Evolutionary conservation across 2,113 vertebrate genomes (phyloP), one percentile per base, ranked within the genome.

Genomic region (Rhabdomys dilectus): DNA sequence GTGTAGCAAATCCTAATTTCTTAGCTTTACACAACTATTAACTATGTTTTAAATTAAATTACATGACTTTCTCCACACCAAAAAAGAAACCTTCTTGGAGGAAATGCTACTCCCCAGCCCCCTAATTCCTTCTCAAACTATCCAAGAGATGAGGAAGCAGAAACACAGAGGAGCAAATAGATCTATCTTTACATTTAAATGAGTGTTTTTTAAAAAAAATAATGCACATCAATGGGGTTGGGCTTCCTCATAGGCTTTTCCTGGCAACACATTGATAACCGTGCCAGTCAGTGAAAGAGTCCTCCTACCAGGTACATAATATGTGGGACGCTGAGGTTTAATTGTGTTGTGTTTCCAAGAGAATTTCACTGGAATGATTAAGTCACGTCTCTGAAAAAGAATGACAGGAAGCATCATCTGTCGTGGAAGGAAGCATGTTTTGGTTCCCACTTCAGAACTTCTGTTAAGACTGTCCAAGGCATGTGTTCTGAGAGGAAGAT

Each of bases 391-490:
- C 88, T 87, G 34, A 66, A 42, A 89, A 58, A 56, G 89, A 91
- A 96, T 97, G 97, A 94, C 96, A 97, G 93, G 97, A 96, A 64
- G 94, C 84, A 94, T 98, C 96, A 97, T 97, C 97, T 98, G 97
- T 97, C 60, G 0, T 94, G 91, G 87, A 94, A 97, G 95, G 93
- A 97, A 97, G 89, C 89, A 4, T 98, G 97, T 98, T 97, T 97
- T 96, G 96, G 97, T 98, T 97, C 81, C 96, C 97, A 94, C 98
- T 97, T 97, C 94, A 93, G 97, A 97, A 97, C 96, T 98, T 97
- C 98, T 98, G 97, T 98, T 97, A 94, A 97, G 97, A 98, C 92
- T 70, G 97, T 97, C 98, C 98, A 94, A 96, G 96, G 97, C 98
- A 97, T 97, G 98, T 98, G 97, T 97, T 95, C 77, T 1, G 91